Evolutionary conservation across 2,113 vertebrate genomes (phyloP).

Genomic region (Hemichromis elongatus): DNA sequence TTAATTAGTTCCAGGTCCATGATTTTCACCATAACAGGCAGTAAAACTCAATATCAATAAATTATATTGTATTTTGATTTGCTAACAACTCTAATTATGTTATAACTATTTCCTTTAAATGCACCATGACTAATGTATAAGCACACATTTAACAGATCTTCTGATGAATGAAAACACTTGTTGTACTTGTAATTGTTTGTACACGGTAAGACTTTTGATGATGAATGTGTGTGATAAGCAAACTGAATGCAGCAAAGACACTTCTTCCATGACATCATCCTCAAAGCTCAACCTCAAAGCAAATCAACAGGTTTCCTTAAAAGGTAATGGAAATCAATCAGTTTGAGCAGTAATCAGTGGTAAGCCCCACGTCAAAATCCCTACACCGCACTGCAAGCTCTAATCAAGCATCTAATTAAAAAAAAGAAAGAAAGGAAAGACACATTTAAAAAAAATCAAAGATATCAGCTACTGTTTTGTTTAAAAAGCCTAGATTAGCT

Average conservation of each 20-base stretch:
- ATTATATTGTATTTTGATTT: fast-evolving
- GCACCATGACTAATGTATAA: fast-evolving
- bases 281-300: neutral
- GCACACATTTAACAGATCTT: neutral
- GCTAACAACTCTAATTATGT: neutral
- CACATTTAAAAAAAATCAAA: constrained; percentile 41
- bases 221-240: neutral
- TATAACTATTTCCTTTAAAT: neutral
- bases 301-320: constrained; percentile 17
- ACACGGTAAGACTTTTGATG: neutral
- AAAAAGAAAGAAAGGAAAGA: neutral
- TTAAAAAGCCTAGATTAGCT: constrained; percentile 38
- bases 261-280: neutral
- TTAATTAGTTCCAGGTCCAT: neutral
- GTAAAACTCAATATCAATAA: neutral
- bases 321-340: constrained; percentile 37
- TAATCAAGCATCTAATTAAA: constrained; percentile 60
- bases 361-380: constrained; percentile 13
- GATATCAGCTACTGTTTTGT: constrained; percentile 18
- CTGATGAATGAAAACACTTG: neutral
- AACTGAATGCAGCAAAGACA: neutral
- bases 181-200: neutral
- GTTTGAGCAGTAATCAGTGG: constrained; percentile 44
- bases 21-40: neutral
- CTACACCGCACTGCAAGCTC: neutral